phyloP scores from a whole-genome alignment of 2,888 invertebrate genomes.

The Notocelia uddmanniana region DNA sequence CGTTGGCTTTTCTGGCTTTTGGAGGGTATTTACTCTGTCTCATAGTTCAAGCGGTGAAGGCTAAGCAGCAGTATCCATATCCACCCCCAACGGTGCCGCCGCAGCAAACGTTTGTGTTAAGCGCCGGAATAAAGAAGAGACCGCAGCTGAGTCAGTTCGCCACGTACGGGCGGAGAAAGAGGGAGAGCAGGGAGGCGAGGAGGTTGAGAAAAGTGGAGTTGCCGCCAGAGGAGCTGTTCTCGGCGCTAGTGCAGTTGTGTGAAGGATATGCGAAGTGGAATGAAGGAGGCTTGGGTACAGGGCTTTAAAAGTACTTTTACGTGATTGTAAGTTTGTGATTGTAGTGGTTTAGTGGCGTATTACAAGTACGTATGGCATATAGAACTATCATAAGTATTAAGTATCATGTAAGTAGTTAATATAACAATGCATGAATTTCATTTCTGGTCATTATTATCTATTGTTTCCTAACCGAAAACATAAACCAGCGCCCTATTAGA shows the following conservation, averaged over 20 bases:
- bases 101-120: constrained; percentile 70
- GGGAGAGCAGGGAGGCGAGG: constrained; percentile 58
- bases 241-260: constrained; percentile 81
- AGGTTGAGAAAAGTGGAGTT: constrained; percentile 62
- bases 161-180: constrained; percentile 70
- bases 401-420: no score
- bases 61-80: constrained; percentile 80
- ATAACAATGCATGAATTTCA: no score
- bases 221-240: constrained; percentile 80
- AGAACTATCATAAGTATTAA: not conserved
- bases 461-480: not conserved
- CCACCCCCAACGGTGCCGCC: constrained; percentile 61
- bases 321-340: not conserved
- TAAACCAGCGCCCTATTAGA: not conserved
- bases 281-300: constrained; percentile 51
- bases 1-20: constrained; percentile 93
- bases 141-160: constrained; percentile 74
- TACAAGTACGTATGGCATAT: not conserved
- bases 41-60: constrained; percentile 90
- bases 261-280: constrained; percentile 86
- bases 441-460: no score
- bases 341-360: not conserved
- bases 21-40: constrained; percentile 93
- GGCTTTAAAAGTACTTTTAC: not conserved
- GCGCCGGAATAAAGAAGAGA: constrained; percentile 76